Base-by-base conservation (phyloP, 2,888 invertebrate genomes). In the Ferrisia virgata region DNA sequence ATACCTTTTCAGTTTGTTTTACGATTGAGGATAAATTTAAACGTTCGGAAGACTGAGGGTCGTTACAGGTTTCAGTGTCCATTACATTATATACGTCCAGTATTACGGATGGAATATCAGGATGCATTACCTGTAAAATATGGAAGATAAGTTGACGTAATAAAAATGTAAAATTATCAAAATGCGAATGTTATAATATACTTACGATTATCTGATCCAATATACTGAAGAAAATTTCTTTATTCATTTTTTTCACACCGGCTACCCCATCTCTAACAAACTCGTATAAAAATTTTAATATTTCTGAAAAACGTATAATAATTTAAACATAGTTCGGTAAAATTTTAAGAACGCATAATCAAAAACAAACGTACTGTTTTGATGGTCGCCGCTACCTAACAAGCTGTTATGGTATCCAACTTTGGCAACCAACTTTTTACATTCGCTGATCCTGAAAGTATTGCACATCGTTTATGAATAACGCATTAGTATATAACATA, bases 51-150 rank as follows among this genome's bases (percentile, higher is more conserved):
- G 92, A 92, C 85, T 92, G 91, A 31, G 91, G 91, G 87, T 94
- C 94, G 58, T 91, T 90, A 79, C 91, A 91, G 13, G 95, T 94
- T 89, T 97, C 96, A 43, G 94, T 93, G 90, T 97, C 96, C 85
- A 95, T 91, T 85, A 96, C 91, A 88, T 94, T 94, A 85, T 96
- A 91, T 85, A 96, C 92, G 89, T 97, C 97, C 87, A 96, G 91
- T 86, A 96, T 91, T 85, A 95, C 92, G 39, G 95, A 95, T 85
- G 95, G 93, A 87, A 96, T 91, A 87, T 95, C 95, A 86, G 92
- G 91, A 89, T 96, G 94, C 86, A 94, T 89, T 85, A 90, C 89
- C 95, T 96, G 36, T 11, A 81, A 64, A 28, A n/a, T 11, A 81
- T 22, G 4, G 0, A 28, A 11, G 15, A 8, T 53, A 3, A 80